Percentiles rank a stretch among this genome's conserved stretches.
phyloP scores from a whole-genome alignment of 64 coral and sea anemone species.

The Platygyra sinensis region DNA sequence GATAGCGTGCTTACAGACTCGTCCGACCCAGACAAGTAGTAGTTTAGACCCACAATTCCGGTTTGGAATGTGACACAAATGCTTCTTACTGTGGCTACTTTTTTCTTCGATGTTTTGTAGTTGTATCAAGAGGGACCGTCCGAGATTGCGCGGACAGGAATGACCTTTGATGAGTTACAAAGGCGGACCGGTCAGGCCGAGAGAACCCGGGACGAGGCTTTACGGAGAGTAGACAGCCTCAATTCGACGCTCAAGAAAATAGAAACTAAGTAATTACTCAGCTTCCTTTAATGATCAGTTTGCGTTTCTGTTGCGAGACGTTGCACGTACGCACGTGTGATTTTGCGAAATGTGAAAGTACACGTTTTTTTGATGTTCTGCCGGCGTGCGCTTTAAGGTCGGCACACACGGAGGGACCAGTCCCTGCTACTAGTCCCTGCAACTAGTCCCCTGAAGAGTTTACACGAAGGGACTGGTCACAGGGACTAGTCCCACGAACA shows the following conservation, averaged over 20 bases:
- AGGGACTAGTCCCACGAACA: too few species aligned
- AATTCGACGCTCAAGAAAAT: conserved; percentile 67
- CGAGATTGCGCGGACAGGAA: conserved; percentile 87
- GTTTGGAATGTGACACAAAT: neutral
- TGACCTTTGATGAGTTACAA: conserved; percentile 93
- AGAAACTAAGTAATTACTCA: conserved; percentile 77
- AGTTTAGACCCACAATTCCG: too few species aligned
- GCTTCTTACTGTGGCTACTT: neutral
- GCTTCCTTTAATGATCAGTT: neutral
- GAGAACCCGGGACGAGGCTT: conserved; percentile 82
- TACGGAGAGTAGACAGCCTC: conserved; percentile 46
- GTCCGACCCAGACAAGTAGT: too few species aligned
- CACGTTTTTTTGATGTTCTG: too few species aligned
- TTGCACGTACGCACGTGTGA: too few species aligned
- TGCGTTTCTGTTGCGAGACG: neutral
- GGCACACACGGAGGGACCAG: too few species aligned
- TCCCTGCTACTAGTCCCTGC: too few species aligned
- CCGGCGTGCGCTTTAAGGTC: too few species aligned
- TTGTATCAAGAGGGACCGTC: conserved; percentile 95
- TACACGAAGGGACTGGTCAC: too few species aligned
- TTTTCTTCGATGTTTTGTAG: conserved; percentile 19
- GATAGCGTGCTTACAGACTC: too few species aligned
- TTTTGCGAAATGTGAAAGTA: too few species aligned
- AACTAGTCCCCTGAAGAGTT: too few species aligned
- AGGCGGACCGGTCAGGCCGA: conserved; percentile 75